Conservation (phyloP, 1,140 invertebrate species). For the Brachionus plicatilis region DNA sequence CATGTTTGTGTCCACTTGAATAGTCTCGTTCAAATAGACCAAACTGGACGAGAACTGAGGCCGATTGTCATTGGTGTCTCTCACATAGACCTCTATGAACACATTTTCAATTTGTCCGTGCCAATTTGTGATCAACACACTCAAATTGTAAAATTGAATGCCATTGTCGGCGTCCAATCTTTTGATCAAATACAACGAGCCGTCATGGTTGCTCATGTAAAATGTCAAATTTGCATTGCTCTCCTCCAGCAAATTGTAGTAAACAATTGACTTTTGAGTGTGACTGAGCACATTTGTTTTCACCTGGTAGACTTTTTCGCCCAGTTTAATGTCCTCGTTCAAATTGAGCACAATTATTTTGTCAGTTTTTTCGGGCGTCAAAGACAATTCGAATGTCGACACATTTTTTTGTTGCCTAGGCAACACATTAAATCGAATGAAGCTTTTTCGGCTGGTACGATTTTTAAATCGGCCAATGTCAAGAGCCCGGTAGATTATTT, state of each 20-base stretch:
- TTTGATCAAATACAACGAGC: slow-evolving; percentile 28
- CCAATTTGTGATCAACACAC: slow-evolving; percentile 20
- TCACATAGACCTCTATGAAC: neutral
- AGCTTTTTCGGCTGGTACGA: slow-evolving; percentile 19
- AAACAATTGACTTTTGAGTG: neutral
- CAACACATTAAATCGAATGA: neutral
- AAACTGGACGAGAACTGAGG: slow-evolving; percentile 2
- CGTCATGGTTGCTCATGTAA: slow-evolving; percentile 33
- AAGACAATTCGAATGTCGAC: neutral
- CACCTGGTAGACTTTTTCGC: slow-evolving; percentile 32
- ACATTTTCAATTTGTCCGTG: neutral
- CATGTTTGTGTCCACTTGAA: neutral
- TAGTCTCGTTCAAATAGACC: neutral
- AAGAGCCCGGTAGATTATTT: neutral
- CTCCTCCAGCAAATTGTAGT: slow-evolving; percentile 4
- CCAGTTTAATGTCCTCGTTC: slow-evolving; percentile 28
- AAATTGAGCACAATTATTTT: neutral
- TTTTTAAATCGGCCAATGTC: slow-evolving; percentile 3
- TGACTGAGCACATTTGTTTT: neutral
- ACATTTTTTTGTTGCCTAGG: neutral
- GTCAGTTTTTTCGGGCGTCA: neutral
- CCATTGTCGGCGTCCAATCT: neutral
- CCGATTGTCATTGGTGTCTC: slow-evolving; percentile 33
- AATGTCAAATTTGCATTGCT: slow-evolving; percentile 5
- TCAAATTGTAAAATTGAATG: neutral